Evolutionary conservation across 2,113 vertebrate genomes (phyloP).

Genomic region (Indicator indicator): DNA sequence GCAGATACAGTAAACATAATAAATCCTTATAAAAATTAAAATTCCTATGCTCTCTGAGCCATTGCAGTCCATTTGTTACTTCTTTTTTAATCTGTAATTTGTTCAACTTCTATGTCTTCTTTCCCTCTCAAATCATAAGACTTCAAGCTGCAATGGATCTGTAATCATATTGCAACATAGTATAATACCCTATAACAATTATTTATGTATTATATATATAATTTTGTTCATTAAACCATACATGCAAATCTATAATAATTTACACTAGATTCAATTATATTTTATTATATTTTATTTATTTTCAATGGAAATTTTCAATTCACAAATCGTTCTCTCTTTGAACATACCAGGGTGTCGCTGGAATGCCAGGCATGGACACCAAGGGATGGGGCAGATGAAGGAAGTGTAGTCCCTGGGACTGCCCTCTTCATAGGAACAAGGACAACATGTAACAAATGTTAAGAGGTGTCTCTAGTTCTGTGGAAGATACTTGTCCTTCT

Average conservation of each 20-base stretch:
- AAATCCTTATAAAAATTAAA: slow-evolving; percentile 61
- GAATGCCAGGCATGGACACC: rapidly evolving
- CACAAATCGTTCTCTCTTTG: neutral
- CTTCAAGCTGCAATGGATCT: neutral
- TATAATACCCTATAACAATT: neutral
- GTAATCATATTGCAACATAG: neutral
- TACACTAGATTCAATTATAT: neutral
- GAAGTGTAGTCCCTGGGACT: neutral
- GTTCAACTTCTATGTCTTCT: neutral
- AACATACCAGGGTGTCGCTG: neutral
- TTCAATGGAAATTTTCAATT: neutral
- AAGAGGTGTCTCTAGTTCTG: neutral
- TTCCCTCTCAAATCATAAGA: neutral
- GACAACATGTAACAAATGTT: neutral
- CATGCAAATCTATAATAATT: neutral
- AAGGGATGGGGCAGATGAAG: neutral
- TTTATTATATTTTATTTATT: neutral
- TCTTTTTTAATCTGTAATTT: slow-evolving; percentile 26
- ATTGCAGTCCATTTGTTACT: slow-evolving; percentile 36
- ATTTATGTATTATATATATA: neutral
- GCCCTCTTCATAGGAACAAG: neutral
- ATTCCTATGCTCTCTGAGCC: neutral
- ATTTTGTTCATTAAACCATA: neutral
- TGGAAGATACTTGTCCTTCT: neutral
- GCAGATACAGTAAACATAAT: slow-evolving; percentile 55